These are phyloP conservation scores for Galeopsomyia nigrocyanea DNA, from an alignment of 2,888 invertebrate species.

Conservation along the genomic window DNA sequence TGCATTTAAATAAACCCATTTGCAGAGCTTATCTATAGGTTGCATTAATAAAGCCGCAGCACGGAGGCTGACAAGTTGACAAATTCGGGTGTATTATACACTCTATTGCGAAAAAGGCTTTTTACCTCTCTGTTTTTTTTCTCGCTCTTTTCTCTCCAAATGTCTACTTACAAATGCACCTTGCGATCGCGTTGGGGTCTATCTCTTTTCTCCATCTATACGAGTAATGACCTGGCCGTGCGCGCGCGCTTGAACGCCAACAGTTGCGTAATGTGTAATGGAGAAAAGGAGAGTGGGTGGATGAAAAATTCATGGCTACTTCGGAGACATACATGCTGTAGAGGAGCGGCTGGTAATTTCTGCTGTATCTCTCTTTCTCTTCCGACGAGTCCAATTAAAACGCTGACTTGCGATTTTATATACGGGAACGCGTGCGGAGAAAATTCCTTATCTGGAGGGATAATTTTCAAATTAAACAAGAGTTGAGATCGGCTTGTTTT, in stretches of 20 bases:
- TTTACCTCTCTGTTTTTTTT: neutral
- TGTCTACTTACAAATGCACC: too few species aligned
- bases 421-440: too few species aligned
- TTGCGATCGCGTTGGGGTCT: neutral
- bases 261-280: too few species aligned
- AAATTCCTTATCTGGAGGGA: too few species aligned
- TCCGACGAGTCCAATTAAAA: too few species aligned
- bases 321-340: too few species aligned
- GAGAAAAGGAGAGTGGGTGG: neutral
- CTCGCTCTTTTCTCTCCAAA: neutral
- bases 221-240: neutral
- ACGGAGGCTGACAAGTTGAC: slow-evolving; percentile 21
- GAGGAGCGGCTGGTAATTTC: too few species aligned
- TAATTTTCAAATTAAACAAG: too few species aligned
- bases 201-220: slow-evolving; percentile 28
- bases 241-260: too few species aligned
- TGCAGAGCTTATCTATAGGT: slow-evolving; percentile 12
- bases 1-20: slow-evolving; percentile 5
- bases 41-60: slow-evolving; percentile 19
- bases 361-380: too few species aligned
- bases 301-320: neutral
- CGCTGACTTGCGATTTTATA: too few species aligned
- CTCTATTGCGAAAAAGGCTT: slow-evolving; percentile 18
- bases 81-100: neutral
- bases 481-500: too few species aligned